Evolutionary conservation across 2,888 invertebrate genomes (phyloP).

Genomic region (Parnassius smintheus): DNA sequence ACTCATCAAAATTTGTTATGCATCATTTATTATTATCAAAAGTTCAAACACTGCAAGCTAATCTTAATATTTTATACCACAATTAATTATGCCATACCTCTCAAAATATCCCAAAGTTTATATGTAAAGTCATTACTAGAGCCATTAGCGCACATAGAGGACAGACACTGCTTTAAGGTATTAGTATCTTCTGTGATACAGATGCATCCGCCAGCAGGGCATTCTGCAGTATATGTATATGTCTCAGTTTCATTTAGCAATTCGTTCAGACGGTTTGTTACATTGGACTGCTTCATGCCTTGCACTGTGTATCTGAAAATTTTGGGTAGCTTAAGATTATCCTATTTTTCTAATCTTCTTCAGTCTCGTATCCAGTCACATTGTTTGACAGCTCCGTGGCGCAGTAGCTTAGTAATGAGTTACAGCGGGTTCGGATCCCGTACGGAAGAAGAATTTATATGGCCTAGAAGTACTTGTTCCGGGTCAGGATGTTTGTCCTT

Average conservation of each 20-base stretch:
- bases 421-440: too few relatives aligned
- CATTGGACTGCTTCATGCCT: conserved; percentile 52
- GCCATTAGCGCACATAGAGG: conserved; percentile 49
- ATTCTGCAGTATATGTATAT: conserved; percentile 69
- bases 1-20: too few relatives aligned
- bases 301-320: conserved; percentile 48
- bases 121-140: conserved; percentile 77
- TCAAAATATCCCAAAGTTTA: conserved; percentile 72
- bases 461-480: too few relatives aligned
- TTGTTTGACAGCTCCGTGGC: too few relatives aligned
- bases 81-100: conserved; percentile 46
- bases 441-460: too few relatives aligned
- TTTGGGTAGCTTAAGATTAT: neutral
- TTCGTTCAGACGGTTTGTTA: conserved; percentile 54
- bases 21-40: too few relatives aligned
- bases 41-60: neutral
- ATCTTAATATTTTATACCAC: neutral
- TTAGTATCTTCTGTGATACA: conserved; percentile 67
- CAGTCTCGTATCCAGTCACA: too few relatives aligned
- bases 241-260: conserved; percentile 68
- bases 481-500: too few relatives aligned
- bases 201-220: conserved; percentile 64
- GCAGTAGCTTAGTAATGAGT: too few relatives aligned
- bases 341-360: too few relatives aligned
- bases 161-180: conserved; percentile 57